Evolutionary conservation across 2,113 vertebrate genomes (phyloP).

Genomic region (Tauraco erythrolophus): DNA sequence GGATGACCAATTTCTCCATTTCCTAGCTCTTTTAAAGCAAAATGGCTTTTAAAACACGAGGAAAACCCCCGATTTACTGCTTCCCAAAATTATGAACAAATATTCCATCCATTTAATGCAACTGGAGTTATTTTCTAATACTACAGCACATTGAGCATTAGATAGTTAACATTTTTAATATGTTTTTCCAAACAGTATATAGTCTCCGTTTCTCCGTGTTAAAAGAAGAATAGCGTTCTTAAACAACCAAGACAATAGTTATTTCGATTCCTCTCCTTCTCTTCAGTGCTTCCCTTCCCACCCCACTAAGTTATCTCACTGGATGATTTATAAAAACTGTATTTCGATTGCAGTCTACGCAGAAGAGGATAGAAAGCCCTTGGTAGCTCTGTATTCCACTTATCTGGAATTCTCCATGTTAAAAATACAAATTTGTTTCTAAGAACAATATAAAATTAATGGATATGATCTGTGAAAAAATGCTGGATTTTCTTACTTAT

Average conservation of each 20-base stretch:
- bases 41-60: not conserved
- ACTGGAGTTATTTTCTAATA: not conserved
- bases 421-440: not conserved
- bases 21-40: not conserved
- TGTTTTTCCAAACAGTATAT: not conserved
- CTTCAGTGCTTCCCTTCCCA: not conserved
- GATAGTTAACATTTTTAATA: not conserved
- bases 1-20: not conserved
- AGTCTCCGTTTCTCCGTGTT: not conserved
- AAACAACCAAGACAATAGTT: not conserved
- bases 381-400: not conserved
- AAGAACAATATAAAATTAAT: not conserved
- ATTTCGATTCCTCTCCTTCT: not conserved
- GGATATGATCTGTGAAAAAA: not conserved
- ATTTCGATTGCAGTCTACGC: not conserved
- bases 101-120: not conserved
- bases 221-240: not conserved
- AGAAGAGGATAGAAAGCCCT: not conserved
- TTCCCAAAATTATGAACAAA: not conserved
- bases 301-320: not conserved
- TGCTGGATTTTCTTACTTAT: not conserved
- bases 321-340: conserved; percentile 1
- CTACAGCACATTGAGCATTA: not conserved
- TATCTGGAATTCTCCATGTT: not conserved
- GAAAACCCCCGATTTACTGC: not conserved